phyloP scores from a whole-genome alignment of 2,113 vertebrate genomes.

The Sprattus sprattus region DNA sequence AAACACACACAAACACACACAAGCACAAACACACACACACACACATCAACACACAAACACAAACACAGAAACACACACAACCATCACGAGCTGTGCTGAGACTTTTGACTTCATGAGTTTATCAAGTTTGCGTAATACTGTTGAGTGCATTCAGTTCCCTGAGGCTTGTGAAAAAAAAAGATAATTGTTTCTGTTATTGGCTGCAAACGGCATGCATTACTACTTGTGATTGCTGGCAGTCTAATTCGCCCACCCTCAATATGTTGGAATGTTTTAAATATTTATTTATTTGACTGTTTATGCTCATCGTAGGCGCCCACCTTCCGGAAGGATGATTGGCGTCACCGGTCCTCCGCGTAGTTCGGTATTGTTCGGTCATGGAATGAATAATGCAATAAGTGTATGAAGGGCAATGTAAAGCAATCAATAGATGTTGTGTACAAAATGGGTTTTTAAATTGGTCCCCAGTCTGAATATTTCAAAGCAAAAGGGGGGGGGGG shows the following conservation, averaged over 20 bases:
- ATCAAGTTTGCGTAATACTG: not conserved
- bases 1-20: not conserved
- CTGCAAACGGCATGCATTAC: constrained; percentile 14
- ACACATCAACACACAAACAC: not conserved
- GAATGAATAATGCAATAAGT: constrained; percentile 26
- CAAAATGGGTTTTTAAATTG: constrained; percentile 44
- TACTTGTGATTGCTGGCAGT: constrained; percentile 1
- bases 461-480: constrained; percentile 39
- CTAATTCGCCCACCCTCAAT: not conserved
- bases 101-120: not conserved
- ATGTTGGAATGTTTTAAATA: not conserved
- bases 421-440: constrained; percentile 33
- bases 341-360: not conserved
- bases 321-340: not conserved
- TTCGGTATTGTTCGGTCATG: not conserved
- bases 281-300: not conserved
- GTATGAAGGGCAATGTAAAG: not conserved
- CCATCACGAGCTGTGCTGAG: not conserved
- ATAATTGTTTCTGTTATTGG: constrained; percentile 14
- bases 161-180: constrained; percentile 11
- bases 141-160: not conserved
- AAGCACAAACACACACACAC: not conserved
- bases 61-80: not conserved
- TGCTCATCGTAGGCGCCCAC: not conserved
- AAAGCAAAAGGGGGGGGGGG: constrained; percentile 11